phyloP scores from a whole-genome alignment of 2,888 invertebrate species.

The Rapana venosa region DNA sequence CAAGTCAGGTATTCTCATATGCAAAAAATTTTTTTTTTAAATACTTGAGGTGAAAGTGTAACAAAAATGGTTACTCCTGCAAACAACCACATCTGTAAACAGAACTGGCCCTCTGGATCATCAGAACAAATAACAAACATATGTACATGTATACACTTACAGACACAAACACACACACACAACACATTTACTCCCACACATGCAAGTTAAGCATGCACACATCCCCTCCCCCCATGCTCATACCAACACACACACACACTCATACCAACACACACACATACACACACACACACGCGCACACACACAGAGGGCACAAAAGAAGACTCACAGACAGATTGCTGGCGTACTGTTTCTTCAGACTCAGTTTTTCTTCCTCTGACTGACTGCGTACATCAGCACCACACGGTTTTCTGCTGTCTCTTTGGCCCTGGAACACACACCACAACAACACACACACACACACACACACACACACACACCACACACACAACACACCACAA shows the following conservation, averaged over 20 bases:
- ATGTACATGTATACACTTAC: too few species aligned
- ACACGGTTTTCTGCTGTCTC: constrained; percentile 62
- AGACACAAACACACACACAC: too few species aligned
- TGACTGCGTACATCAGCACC: constrained; percentile 60
- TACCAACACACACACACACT: not conserved
- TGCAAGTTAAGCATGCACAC: too few species aligned
- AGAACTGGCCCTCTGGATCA: too few species aligned
- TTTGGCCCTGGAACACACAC: constrained; percentile 52
- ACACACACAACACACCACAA: not conserved
- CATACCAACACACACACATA: not conserved
- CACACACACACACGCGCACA: not conserved
- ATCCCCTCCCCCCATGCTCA: too few species aligned
- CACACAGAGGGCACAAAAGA: not conserved
- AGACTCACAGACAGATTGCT: constrained; percentile 62
- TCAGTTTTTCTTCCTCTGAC: constrained; percentile 67
- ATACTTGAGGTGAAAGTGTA: too few species aligned
- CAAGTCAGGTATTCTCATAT: too few species aligned
- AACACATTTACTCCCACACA: too few species aligned
- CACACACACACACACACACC: not conserved
- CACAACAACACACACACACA: not conserved
- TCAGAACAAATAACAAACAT: too few species aligned
- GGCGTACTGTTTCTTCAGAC: constrained; percentile 67
- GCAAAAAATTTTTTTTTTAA: too few species aligned
- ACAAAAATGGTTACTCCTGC: too few species aligned
- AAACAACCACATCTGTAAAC: too few species aligned